Evolutionary conservation across 2,888 invertebrate species (phyloP).

Genomic region (Tetramorium bicarinatum): DNA sequence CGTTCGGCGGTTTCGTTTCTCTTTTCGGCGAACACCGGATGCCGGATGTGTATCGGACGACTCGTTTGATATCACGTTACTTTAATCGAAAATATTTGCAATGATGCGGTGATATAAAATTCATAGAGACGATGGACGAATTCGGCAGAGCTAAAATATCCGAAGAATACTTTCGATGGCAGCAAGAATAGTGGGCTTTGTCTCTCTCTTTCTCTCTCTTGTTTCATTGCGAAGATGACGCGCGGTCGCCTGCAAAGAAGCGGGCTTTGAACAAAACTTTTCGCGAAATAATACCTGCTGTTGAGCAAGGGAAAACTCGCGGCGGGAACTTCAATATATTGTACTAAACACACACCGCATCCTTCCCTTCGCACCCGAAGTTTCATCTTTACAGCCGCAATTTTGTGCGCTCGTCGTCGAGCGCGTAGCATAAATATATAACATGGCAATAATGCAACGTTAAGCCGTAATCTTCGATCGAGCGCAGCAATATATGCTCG

Average conservation of each 20-base stretch:
- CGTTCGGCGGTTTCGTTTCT: constrained; percentile 9
- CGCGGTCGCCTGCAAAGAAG: not conserved
- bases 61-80: constrained; percentile 6
- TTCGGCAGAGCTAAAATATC: constrained; percentile 16
- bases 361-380: constrained; percentile 7
- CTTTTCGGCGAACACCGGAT: not conserved
- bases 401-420: constrained; percentile 22
- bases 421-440: constrained; percentile 42
- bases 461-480: constrained; percentile 46
- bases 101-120: constrained; percentile 17
- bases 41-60: constrained; percentile 21
- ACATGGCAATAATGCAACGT: constrained; percentile 41
- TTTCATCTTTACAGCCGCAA: constrained; percentile 46
- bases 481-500: constrained; percentile 30
- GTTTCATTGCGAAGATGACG: constrained; percentile 13
- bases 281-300: constrained; percentile 32
- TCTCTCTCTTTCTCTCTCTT: not conserved
- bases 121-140: not conserved
- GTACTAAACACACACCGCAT: constrained; percentile 41
- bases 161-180: not conserved
- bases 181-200: no score
- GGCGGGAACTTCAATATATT: constrained; percentile 36
- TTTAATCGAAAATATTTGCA: constrained; percentile 33
- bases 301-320: constrained; percentile 24
- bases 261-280: constrained; percentile 13